These are phyloP conservation scores for Columba guinea DNA, from an alignment of 2,797 vertebrate species.

Conservation along the genomic window DNA sequence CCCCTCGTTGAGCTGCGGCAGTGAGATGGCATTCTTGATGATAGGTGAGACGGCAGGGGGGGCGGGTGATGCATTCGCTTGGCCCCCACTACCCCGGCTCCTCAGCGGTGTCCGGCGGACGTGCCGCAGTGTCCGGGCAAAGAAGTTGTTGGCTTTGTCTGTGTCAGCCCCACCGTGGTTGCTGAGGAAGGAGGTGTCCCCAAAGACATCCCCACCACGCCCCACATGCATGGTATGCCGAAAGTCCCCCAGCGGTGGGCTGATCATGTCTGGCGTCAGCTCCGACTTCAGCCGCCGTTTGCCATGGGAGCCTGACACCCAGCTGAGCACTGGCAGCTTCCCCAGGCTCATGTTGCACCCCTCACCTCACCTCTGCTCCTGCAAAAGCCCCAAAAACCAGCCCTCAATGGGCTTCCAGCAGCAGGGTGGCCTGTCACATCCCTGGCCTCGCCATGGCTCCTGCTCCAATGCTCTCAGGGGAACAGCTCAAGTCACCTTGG, in stretches of 20 bases:
- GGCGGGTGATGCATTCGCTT: slow-evolving; percentile 71
- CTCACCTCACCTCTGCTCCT: background rate
- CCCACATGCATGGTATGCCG: slow-evolving; percentile 98
- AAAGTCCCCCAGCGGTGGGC: slow-evolving; percentile 91
- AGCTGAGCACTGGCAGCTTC: slow-evolving; percentile 88
- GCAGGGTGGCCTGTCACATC: slow-evolving; percentile 30
- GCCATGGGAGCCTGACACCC: slow-evolving; percentile 86
- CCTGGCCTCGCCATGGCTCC: background rate
- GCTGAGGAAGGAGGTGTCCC: slow-evolving; percentile 95
- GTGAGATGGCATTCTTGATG: slow-evolving; percentile 93
- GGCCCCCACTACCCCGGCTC: slow-evolving; percentile 64
- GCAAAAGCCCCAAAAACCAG: background rate
- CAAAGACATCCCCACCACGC: slow-evolving; percentile 93
- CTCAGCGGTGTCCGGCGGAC: slow-evolving; percentile 74
- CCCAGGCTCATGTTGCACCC: slow-evolving; percentile 87
- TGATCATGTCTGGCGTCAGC: slow-evolving; percentile 95
- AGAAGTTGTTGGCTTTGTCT: slow-evolving; percentile 79
- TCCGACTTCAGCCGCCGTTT: slow-evolving; percentile 86
- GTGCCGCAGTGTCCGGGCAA: slow-evolving; percentile 86
- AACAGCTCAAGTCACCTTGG: background rate
- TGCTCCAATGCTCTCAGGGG: background rate
- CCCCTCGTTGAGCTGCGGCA: slow-evolving; percentile 89
- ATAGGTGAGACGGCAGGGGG: slow-evolving; percentile 91
- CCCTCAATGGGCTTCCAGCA: background rate
- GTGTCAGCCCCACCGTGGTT: slow-evolving; percentile 85